Base-by-base conservation (phyloP, 2,797 vertebrate species). In the Gila robusta region DNA sequence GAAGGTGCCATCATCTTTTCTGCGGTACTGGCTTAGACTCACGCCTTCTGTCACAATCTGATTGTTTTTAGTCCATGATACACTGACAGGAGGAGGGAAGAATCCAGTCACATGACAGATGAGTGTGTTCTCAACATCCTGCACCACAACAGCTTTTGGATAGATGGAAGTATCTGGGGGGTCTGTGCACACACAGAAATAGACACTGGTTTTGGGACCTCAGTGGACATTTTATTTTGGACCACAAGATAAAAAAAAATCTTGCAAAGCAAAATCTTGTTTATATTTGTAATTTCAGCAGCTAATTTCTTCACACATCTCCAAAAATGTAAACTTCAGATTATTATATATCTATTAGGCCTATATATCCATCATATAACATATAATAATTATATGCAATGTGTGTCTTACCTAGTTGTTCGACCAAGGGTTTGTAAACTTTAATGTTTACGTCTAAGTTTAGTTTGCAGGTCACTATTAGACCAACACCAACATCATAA, bases 81-180 rank as follows among this genome's bases (percentile, higher is more conserved):
- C 91, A 0, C 71, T 86, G 39, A 96, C 72, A 0, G 39, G 39
- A 0, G 96, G 95, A 0, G 96, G 96, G 86, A 93, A 96, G 89
- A 97, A 94, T 26, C 94, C 87, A 73, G 89, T 92, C 17, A 96
- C 78, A 16, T 93, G 94, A 85, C 96, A 97, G 88, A 95, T 90
- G 74, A 97, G 93, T 0, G 76, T 94, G 92, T 96, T 97, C 89
- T 93, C 87, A 41, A 85, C 79, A 6, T 92, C 95, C 3, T 90
- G 70, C 66, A 91, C 76, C 49, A 96, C 91, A 3, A 90, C 88
- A 1, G 91, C 87, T 26, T 87, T 26, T 6, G 90, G 10, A 88
- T 94, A 95, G 32, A 95, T 28, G 39, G 74, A 5, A 21, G 3
- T 90, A 1, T 88, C 81, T 1, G 94, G 94, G 1, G 86, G 14